Conservation (phyloP, 2,888 invertebrate genomes). For the Endotricha flammealis region DNA sequence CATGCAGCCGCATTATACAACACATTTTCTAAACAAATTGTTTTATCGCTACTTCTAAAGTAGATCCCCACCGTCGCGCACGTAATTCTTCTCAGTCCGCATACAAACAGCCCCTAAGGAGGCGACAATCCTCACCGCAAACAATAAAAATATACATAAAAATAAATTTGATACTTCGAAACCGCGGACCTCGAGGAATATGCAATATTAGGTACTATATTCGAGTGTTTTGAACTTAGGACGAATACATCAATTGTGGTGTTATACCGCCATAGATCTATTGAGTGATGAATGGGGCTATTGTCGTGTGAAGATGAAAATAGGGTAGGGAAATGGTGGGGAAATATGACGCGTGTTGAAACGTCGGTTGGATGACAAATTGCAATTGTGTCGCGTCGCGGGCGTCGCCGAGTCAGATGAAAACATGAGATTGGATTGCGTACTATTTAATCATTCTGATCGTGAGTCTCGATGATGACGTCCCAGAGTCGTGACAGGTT, state of each 20-base stretch:
- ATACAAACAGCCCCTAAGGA: conserved; percentile 73
- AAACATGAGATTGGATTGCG: conserved; percentile 63
- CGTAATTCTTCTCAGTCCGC: conserved; percentile 70
- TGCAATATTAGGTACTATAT: conserved; percentile 40
- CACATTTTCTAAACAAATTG: conserved; percentile 69
- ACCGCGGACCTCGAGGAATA: conserved; percentile 53
- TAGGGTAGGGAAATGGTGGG: conserved; percentile 34
- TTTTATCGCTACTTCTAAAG: conserved; percentile 67
- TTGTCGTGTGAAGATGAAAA: conserved; percentile 44
- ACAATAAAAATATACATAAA: conserved; percentile 75
- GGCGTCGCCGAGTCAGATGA: conserved; percentile 27
- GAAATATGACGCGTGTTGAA: conserved; percentile 44
- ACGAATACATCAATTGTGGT: conserved; percentile 29
- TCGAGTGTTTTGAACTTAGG: conserved; percentile 8
- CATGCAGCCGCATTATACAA: conserved; percentile 48
- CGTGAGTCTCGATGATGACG: conserved; percentile 60
- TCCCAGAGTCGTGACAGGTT: conserved; percentile 60
- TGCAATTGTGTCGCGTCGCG: conserved; percentile 56
- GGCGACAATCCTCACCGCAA: conserved; percentile 70
- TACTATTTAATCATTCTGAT: conserved; percentile 58
- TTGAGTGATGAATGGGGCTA: conserved; percentile 42
- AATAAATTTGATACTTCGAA: conserved; percentile 69
- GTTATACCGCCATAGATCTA: conserved; percentile 36
- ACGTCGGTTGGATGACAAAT: conserved; percentile 52
- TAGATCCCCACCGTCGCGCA: conserved; percentile 56